Evolutionary conservation across 2,888 invertebrate species (phyloP).

Genomic region (Lasioglossum lativentre): DNA sequence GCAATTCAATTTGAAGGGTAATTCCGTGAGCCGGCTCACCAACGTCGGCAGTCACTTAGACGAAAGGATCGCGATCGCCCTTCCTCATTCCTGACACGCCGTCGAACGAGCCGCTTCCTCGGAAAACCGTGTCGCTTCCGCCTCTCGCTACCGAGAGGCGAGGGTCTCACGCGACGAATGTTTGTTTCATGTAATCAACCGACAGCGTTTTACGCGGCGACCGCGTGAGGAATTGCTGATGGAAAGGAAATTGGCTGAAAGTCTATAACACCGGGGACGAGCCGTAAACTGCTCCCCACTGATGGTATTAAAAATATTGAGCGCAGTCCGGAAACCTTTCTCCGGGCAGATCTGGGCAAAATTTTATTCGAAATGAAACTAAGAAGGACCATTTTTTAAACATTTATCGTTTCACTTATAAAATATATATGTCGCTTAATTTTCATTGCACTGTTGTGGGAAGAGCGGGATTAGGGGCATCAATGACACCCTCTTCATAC

Average conservation of each 20-base stretch:
- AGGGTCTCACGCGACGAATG: constrained; percentile 46
- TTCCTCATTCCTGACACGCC: constrained; percentile 49
- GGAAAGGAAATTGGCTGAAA: not conserved
- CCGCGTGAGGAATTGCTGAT: not conserved
- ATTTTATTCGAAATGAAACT: not conserved
- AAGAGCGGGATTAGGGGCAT: not conserved
- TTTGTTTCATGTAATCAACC: constrained; percentile 65
- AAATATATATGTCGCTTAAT: not conserved
- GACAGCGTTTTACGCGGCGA: constrained; percentile 32
- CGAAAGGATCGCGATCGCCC: constrained; percentile 58
- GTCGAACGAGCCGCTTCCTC: constrained; percentile 26
- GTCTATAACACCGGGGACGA: not conserved
- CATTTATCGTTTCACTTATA: no score
- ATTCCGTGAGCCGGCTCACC: constrained; percentile 45
- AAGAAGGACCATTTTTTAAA: no score
- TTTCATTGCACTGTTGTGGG: not conserved
- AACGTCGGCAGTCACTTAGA: constrained; percentile 50
- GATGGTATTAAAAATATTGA: not conserved
- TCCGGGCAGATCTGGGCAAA: not conserved
- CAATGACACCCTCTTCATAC: not conserved
- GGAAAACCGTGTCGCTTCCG: constrained; percentile 31
- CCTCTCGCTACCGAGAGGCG: not conserved
- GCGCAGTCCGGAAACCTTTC: no score
- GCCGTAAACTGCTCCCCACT: not conserved
- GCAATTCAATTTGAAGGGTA: constrained; percentile 72